phyloP scores from a whole-genome alignment of 2,888 invertebrate species.

The Spodoptera exigua region DNA sequence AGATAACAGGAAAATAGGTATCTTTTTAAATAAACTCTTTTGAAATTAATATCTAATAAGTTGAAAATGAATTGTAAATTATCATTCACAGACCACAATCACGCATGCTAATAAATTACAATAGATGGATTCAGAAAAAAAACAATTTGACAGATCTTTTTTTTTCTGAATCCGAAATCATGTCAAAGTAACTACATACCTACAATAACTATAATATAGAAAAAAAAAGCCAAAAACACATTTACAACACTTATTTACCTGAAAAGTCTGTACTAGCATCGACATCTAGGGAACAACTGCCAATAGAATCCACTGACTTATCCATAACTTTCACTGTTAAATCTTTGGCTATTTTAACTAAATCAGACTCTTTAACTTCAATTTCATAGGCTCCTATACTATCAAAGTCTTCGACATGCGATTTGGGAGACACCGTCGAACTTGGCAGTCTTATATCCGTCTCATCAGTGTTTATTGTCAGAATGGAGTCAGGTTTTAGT shows the following conservation, averaged over 20 bases:
- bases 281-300: conserved; percentile 95
- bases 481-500: conserved; percentile 76
- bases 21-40: conserved; percentile 25
- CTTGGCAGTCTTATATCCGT: conserved; percentile 84
- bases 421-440: conserved; percentile 84
- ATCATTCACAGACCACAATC: conserved; percentile 26
- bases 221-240: conserved; percentile 61
- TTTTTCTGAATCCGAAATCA: conserved; percentile 40
- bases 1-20: not conserved
- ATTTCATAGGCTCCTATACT: conserved; percentile 86
- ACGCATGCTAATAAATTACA: conserved; percentile 20
- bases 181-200: conserved; percentile 60
- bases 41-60: conserved; percentile 19
- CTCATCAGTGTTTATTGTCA: conserved; percentile 84
- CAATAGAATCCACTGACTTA: conserved; percentile 95
- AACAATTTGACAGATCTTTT: not conserved
- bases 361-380: conserved; percentile 83
- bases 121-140: conserved; percentile 18
- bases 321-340: conserved; percentile 91
- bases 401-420: conserved; percentile 77
- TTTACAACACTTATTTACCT: conserved; percentile 88
- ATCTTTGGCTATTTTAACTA: conserved; percentile 78
- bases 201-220: conserved; percentile 50
- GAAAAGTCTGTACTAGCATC: conserved; percentile 93
- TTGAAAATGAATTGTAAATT: conserved; percentile 36